Base-by-base conservation (phyloP, 2,797 vertebrate genomes). In the Sebastes iracundus region DNA sequence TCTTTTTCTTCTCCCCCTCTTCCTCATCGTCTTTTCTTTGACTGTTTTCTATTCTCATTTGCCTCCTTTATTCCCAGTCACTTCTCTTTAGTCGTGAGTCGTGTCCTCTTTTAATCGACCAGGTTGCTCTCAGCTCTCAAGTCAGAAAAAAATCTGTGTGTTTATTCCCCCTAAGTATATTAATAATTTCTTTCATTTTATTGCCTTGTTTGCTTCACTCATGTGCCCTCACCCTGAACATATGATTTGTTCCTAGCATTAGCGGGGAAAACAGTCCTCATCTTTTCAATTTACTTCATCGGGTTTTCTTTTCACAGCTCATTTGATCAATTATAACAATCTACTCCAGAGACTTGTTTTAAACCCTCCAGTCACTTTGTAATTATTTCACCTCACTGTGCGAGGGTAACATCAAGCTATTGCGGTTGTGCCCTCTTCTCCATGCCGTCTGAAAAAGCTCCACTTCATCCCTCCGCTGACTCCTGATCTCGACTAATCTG, bases 401-500 rank as follows among this genome's bases (percentile, higher is more conserved):
- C 28, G 2, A 28, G 27, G 13, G 25, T 22, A 66, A 16, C 71
- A 70, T 82, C 3, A 14, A 75, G 20, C n/a, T 69, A 35, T 77
- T 69, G 62, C 49, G 25, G 49, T 42, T 52, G 2, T 14, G 75
- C 6, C 67, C 55, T 42, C 38, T 42, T 52, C 60, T 56, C 13
- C 20, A 3, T 7, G 42, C 70, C 5, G 12, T 65, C 33, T 46
- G 62, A 32, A 49, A 87, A 77, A 61, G 56, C 85, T 74, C 75
- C 49, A 30, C 68, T 75, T 73, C 49, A 69, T 64, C 59, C 77
- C 67, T 75, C 32, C 20, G 2, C 65, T 87, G 70, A 83, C 77
- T 83, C 75, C 78, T 82, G 67, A 87, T 89, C 65, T 58, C 9
- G 25, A 75, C 77, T 92, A 88, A 92, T 94, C 91, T 90, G 81